These are phyloP conservation scores for Ypsolopha scabrella DNA, from an alignment of 2,888 invertebrate genomes.

Conservation along the genomic window DNA sequence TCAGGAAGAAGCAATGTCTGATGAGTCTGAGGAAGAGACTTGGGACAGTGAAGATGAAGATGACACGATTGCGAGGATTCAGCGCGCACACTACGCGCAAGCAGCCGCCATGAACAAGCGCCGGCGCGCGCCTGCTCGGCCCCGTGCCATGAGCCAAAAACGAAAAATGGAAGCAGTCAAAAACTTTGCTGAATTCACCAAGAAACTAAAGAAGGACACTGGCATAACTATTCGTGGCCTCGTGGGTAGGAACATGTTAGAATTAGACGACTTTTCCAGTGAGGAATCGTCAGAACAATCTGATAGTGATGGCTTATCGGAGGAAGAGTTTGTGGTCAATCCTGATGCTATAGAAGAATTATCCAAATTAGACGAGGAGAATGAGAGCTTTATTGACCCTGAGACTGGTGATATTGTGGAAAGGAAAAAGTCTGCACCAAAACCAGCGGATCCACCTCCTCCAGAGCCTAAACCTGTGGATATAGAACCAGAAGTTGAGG, in stretches of 20 bases:
- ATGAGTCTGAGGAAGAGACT: constrained; percentile 40
- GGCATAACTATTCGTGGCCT: constrained; percentile 61
- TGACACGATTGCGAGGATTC: constrained; percentile 60
- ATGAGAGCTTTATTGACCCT: constrained; percentile 64
- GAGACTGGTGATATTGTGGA: constrained; percentile 62
- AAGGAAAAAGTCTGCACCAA: constrained; percentile 17
- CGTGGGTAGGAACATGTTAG: constrained; percentile 60
- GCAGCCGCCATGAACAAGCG: constrained; percentile 55
- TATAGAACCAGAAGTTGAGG: constrained; percentile 2
- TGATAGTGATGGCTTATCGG: constrained; percentile 63
- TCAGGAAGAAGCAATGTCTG: constrained; percentile 20
- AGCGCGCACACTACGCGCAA: constrained; percentile 58
- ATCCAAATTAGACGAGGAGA: constrained; percentile 39
- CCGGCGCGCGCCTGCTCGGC: constrained; percentile 40
- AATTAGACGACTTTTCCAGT: constrained; percentile 61
- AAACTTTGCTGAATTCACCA: constrained; percentile 62
- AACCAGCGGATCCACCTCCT: constrained; percentile 9
- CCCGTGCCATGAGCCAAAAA: constrained; percentile 58
- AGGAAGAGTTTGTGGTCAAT: constrained; percentile 61
- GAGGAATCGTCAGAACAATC: constrained; percentile 47
- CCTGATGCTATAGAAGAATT: constrained; percentile 52
- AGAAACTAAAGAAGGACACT: constrained; percentile 64
- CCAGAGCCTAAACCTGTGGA: constrained; percentile 5
- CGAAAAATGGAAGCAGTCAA: constrained; percentile 64
- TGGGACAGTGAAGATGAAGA: constrained; percentile 60